A percentile compares a stretch with the other conserved stretches of the same genome.
Evolutionary conservation across 2,888 invertebrate species (phyloP).

Genomic region (Zygaena filipendulae): DNA sequence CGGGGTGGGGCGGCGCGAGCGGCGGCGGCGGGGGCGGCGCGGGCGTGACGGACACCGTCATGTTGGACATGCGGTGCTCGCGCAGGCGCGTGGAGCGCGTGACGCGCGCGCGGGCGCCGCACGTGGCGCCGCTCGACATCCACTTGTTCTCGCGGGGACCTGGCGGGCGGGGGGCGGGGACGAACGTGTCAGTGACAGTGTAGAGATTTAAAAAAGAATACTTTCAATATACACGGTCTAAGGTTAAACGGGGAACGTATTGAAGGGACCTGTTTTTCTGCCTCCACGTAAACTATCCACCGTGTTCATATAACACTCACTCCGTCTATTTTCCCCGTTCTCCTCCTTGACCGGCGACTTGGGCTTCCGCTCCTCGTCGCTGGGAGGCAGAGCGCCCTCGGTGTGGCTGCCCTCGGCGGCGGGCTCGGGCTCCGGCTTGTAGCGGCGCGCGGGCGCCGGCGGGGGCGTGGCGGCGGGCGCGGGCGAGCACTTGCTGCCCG

Average conservation of each 20-base stretch:
- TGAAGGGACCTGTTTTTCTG: too few relatives aligned
- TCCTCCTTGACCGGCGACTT: constrained; percentile 36
- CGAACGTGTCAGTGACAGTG: too few relatives aligned
- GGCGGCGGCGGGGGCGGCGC: constrained; percentile 31
- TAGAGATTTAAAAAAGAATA: too few relatives aligned
- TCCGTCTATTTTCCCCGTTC: constrained; percentile 42
- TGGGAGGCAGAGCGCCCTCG: constrained; percentile 36
- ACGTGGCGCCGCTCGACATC: constrained; percentile 46
- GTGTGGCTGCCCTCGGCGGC: constrained; percentile 45
- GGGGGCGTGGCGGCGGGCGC: constrained; percentile 38
- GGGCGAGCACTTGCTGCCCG: constrained; percentile 37
- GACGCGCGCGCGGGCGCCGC: constrained; percentile 42
- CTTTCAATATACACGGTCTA: too few relatives aligned
- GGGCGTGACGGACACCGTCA: constrained; percentile 63
- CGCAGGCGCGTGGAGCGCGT: constrained; percentile 49
- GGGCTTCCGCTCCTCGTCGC: constrained; percentile 25
- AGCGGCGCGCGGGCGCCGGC: constrained; percentile 43
- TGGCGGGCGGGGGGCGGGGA: too few relatives aligned
- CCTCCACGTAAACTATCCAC: too few relatives aligned
- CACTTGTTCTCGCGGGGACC: constrained; percentile 63
- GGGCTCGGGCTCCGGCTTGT: constrained; percentile 42
- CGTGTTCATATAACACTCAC: too few relatives aligned
- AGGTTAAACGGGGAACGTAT: too few relatives aligned
- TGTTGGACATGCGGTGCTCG: constrained; percentile 62
- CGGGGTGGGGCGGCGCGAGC: constrained; percentile 20